Conservation (phyloP, 1,140 invertebrate genomes). For the Drosophila biarmipes region DNA sequence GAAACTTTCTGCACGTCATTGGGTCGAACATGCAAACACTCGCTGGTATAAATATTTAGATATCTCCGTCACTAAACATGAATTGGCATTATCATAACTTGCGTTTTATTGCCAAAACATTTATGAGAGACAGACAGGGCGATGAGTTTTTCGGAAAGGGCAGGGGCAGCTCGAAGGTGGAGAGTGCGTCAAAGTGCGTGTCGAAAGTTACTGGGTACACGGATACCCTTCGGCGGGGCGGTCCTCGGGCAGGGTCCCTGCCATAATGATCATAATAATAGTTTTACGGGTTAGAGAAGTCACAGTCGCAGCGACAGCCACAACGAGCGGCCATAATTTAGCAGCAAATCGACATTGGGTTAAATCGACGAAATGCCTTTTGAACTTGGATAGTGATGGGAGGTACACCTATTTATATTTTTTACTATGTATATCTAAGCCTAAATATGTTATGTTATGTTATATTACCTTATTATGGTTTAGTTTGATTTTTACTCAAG, state of each 20-base stretch:
- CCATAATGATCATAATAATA: conserved; percentile 80
- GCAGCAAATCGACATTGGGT: conserved; percentile 57
- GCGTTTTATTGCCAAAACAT: conserved; percentile 80
- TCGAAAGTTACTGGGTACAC: conserved; percentile 46
- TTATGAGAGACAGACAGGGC: conserved; percentile 59
- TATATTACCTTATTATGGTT: too few species aligned
- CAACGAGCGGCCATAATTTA: conserved; percentile 71
- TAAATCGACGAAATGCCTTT: conserved; percentile 71
- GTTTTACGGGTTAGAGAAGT: conserved; percentile 80
- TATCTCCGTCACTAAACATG: conserved; percentile 60
- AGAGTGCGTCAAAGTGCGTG: conserved; percentile 68
- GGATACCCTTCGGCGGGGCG: conserved; percentile 5
- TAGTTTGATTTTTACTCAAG: too few species aligned
- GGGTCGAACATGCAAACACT: conserved; percentile 48
- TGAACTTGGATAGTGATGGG: conserved; percentile 30
- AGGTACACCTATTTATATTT: not conserved
- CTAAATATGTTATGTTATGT: too few species aligned
- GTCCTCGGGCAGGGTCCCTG: conserved; percentile 3
- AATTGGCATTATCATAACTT: conserved; percentile 80
- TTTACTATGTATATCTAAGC: too few species aligned
- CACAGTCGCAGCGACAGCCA: conserved; percentile 70
- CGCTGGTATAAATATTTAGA: conserved; percentile 45
- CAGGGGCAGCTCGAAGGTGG: not conserved
- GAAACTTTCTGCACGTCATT: conserved; percentile 38
- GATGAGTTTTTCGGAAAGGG: not conserved